Base-by-base conservation (phyloP, 2,888 invertebrate genomes). In the Heliconius hortense region DNA sequence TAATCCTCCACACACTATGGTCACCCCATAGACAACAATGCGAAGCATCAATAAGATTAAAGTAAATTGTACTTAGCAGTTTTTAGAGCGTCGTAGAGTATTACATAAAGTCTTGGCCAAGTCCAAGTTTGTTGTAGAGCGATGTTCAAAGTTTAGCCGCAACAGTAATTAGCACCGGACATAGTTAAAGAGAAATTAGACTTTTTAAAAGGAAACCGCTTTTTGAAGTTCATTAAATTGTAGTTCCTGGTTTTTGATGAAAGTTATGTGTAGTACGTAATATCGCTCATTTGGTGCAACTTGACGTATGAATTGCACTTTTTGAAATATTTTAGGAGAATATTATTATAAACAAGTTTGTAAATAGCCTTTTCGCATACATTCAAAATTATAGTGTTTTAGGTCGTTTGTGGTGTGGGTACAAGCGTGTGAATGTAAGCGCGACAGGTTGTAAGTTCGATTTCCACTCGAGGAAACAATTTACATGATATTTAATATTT, bases 51-150 rank as follows among this genome's bases (percentile, higher is more conserved):
- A 79, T 79, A 79, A 80, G 80, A 80, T 80, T 80, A 77, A 76
- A 79, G 77, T 76, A 79, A 81, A 82, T 81, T 74, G 80, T 79
- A 79, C 79, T 80, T 79, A 79, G 78, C 77, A 80, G 78, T 80
- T 79, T 81, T 81, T 80, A 79, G 79, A 77, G 79, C 77, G 75
- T 74, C 79, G 77, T 71, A 60, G 71, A 73, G 74, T 70, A 73
- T 75, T 75, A 76, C 64, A 39, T 39, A 24, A 39, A 72, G 59
- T 73, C 28, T 68, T 43, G 66, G 39, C 43, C 76, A 75, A 77
- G 74, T 76, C 43, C 76, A 75, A 78, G 76, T 77, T 79, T 68
- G 76, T 74, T 74, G 70, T 60, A 53, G 64, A 78, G 73, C 73
- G 74, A 79, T 79, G 77, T 70, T 74, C 70, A 59, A 75, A 76